Percentiles rank a stretch among this genome's conserved stretches.
Evolutionary conservation across 1,140 invertebrate species (phyloP).

Genomic region (Aradophagus sp.): DNA sequence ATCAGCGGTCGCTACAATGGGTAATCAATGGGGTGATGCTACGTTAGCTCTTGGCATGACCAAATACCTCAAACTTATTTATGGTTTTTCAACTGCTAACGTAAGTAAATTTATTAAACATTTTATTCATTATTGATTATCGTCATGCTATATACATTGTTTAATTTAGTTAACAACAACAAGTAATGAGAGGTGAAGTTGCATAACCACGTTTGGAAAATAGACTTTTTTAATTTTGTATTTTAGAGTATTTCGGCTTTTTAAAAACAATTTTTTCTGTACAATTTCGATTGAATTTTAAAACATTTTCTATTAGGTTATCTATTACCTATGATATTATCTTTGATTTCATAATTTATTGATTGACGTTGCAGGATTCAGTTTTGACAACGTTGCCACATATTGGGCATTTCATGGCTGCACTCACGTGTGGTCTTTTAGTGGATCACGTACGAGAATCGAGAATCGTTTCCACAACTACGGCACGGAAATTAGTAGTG

Average conservation of each 20-base stretch:
- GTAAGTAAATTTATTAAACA: no score
- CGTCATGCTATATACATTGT: no score
- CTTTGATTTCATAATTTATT: no score
- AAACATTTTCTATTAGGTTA: no score
- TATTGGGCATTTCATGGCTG: constrained; percentile 78
- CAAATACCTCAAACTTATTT: constrained; percentile 78
- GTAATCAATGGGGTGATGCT: constrained; percentile 78
- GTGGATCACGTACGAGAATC: constrained; percentile 77
- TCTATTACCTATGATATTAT: constrained; percentile 15
- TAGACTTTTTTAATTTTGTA: no score
- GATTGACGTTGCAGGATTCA: constrained; percentile 73
- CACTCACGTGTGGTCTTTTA: constrained; percentile 76
- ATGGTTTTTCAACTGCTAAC: constrained; percentile 77
- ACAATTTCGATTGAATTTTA: no score
- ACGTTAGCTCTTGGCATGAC: constrained; percentile 77
- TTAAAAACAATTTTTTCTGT: no score
- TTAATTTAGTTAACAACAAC: no score
- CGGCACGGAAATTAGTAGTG: constrained; percentile 77
- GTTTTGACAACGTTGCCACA: constrained; percentile 77
- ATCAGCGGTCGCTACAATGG: constrained; percentile 77
- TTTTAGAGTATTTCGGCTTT: no score
- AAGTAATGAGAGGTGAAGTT: no score
- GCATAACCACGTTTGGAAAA: no score
- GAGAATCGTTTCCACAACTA: constrained; percentile 77
- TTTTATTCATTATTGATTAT: no score